A percentile compares a stretch with the other conserved stretches of the same genome.
phyloP scores from a whole-genome alignment of 1,140 invertebrate species.

The Hypothenemus hampei region DNA sequence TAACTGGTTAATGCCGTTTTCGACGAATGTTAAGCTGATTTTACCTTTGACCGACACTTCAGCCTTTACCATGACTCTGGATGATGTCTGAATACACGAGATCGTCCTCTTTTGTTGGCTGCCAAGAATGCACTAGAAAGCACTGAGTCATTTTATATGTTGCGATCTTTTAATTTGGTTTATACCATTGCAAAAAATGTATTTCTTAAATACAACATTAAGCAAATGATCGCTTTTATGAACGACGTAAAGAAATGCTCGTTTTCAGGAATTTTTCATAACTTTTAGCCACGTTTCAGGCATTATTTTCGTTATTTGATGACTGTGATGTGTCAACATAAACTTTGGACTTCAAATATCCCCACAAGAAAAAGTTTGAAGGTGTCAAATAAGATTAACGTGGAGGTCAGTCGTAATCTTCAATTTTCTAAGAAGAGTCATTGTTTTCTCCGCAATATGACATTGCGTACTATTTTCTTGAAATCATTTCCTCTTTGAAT shows the following conservation, averaged over 20 bases:
- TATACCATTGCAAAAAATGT: neutral
- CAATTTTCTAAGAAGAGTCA: neutral
- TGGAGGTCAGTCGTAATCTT: conserved; percentile 36
- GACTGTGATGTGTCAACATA: neutral
- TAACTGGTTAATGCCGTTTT: too few relatives aligned
- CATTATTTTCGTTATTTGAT: neutral
- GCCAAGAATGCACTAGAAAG: too few relatives aligned
- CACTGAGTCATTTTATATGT: too few relatives aligned
- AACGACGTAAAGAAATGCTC: neutral
- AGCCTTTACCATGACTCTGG: too few relatives aligned
- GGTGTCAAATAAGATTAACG: conserved; percentile 4
- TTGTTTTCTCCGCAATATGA: neutral
- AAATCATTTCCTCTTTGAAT: conserved; percentile 20
- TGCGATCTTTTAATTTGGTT: neutral
- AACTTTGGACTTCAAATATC: neutral
- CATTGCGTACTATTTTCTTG: neutral
- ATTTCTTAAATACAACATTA: neutral
- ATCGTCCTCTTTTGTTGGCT: too few relatives aligned
- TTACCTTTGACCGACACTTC: too few relatives aligned
- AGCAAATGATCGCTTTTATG: neutral
- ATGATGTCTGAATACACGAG: too few relatives aligned
- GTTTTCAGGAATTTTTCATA: neutral
- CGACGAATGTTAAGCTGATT: too few relatives aligned
- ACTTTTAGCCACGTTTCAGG: neutral
- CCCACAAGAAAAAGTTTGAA: too few relatives aligned